phyloP scores from a whole-genome alignment of 2,113 vertebrate species.

The Etheostoma spectabile region DNA sequence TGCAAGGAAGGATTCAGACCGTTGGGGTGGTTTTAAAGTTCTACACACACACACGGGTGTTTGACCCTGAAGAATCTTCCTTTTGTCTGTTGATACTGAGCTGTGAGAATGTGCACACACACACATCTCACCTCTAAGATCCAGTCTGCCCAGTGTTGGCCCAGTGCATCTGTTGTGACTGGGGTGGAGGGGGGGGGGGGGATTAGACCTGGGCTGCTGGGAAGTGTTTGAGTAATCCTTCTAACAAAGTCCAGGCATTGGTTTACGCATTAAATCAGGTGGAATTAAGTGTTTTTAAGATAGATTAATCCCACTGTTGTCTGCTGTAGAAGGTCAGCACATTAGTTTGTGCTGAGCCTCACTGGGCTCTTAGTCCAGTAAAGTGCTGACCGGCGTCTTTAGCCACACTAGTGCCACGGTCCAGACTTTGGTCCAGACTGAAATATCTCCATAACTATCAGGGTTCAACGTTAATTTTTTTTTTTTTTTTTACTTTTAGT shows the following conservation, averaged over 20 bases:
- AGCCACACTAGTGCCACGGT: too few relatives aligned
- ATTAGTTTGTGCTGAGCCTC: slow-evolving; percentile 21
- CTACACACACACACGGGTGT: not conserved
- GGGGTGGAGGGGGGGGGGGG: too few relatives aligned
- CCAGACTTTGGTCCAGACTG: not conserved
- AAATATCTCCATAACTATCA: not conserved
- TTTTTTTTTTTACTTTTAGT: too few relatives aligned
- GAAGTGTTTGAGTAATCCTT: slow-evolving; percentile 71
- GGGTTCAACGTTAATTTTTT: too few relatives aligned
- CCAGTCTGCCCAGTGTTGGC: slow-evolving; percentile 45
- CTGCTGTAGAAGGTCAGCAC: slow-evolving; percentile 51
- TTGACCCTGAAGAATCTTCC: not conserved
- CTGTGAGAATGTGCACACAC: slow-evolving; percentile 7
- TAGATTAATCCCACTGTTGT: slow-evolving; percentile 64
- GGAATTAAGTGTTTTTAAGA: slow-evolving; percentile 67
- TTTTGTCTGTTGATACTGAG: not conserved
- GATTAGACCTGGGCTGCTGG: slow-evolving; percentile 62
- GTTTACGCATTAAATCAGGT: slow-evolving; percentile 69
- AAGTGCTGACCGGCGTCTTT: slow-evolving; percentile 38
- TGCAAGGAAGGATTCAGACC: not conserved
- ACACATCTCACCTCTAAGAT: slow-evolving; percentile 37
- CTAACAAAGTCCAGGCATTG: slow-evolving; percentile 53
- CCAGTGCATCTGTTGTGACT: slow-evolving; percentile 61
- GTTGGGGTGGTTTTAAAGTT: not conserved
- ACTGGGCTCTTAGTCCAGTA: slow-evolving; percentile 15